Percentiles rank a stretch among this genome's conserved stretches.
Conservation (phyloP, 2,888 invertebrate genomes). For the Hyalella azteca region DNA sequence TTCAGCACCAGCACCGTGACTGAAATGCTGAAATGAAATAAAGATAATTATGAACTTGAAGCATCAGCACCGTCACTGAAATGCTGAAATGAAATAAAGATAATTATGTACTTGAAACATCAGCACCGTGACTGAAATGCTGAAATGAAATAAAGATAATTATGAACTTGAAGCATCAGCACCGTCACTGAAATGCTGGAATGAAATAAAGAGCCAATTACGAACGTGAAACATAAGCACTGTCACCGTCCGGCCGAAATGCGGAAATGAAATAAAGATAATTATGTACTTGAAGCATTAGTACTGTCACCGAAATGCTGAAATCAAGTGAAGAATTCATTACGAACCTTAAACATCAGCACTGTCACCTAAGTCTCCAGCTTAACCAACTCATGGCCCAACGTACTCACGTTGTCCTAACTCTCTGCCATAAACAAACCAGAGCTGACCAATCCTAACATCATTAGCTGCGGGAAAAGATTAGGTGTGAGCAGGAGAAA, state of each 20-base stretch:
- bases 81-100: conserved; percentile 71
- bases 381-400: too few species aligned
- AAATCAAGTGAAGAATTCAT: neutral
- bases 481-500: too few species aligned
- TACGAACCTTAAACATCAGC: conserved; percentile 88
- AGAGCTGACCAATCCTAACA: too few species aligned
- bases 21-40: conserved; percentile 77
- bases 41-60: conserved; percentile 75
- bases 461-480: too few species aligned
- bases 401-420: too few species aligned
- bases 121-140: conserved; percentile 96
- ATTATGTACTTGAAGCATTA: conserved; percentile 85
- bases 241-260: conserved; percentile 96
- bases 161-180: conserved; percentile 88
- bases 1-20: conserved; percentile 96
- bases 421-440: too few species aligned
- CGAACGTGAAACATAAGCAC: conserved; percentile 95
- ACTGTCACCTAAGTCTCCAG: conserved; percentile 98
- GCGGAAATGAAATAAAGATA: conserved; percentile 66
- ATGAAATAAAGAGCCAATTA: neutral
- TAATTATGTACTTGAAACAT: conserved; percentile 81
- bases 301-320: conserved; percentile 96
- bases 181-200: conserved; percentile 95
- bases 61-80: conserved; percentile 94
- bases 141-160: conserved; percentile 63